phyloP scores from a whole-genome alignment of 2,797 vertebrate genomes.

The Borostomias antarcticus region DNA sequence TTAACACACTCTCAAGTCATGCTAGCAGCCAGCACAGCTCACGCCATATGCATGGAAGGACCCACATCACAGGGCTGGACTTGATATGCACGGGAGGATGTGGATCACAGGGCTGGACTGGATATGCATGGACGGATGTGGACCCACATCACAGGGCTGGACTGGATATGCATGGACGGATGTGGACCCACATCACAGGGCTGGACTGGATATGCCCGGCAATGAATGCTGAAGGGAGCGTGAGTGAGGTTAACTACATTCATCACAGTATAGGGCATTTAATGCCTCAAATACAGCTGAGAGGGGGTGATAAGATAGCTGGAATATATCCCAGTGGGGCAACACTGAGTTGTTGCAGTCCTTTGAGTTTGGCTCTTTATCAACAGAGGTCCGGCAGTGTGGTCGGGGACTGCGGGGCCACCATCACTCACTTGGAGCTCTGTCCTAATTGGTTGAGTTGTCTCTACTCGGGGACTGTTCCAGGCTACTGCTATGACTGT shows the following conservation, averaged over 20 bases:
- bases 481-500: constrained; percentile 22
- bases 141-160: constrained; percentile 46
- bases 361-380: constrained; percentile 32
- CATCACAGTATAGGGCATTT: too few relatives aligned
- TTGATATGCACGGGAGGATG: too few relatives aligned
- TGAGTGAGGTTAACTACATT: too few relatives aligned
- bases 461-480: constrained; percentile 23
- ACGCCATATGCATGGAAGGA: too few relatives aligned
- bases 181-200: constrained; percentile 19
- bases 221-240: constrained; percentile 38
- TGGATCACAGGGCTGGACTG: too few relatives aligned
- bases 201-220: constrained; percentile 22
- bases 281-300: too few relatives aligned
- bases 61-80: too few relatives aligned
- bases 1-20: too few relatives aligned
- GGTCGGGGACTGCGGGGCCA: constrained; percentile 22
- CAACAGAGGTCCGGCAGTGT: constrained; percentile 1
- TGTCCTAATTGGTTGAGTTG: constrained; percentile 17
- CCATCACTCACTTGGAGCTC: constrained; percentile 15
- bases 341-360: constrained; percentile 27
- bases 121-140: constrained; percentile 45
- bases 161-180: too few relatives aligned
- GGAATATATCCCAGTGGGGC: too few relatives aligned
- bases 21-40: too few relatives aligned
- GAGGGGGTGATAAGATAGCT: too few relatives aligned